Evolutionary conservation across 2,113 vertebrate species (phyloP).

Genomic region (Psettodes erumei): DNA sequence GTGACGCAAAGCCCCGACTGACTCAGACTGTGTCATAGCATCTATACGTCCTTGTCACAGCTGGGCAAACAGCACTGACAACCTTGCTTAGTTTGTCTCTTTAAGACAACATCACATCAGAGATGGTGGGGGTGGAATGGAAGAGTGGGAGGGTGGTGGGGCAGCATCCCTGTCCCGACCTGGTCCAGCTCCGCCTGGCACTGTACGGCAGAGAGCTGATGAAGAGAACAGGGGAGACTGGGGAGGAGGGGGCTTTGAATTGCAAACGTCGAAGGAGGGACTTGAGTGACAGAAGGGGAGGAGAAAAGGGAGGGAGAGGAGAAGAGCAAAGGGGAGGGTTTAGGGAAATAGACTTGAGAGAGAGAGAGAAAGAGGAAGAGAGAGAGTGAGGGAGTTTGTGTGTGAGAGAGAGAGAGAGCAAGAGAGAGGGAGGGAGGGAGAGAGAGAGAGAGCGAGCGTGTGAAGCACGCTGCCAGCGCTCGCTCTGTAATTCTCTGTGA

Average conservation of each 20-base stretch:
- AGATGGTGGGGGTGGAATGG: background rate
- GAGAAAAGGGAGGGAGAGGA: conserved; percentile 52
- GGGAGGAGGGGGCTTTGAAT: conserved; percentile 15
- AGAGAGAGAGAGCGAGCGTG: conserved; percentile 42
- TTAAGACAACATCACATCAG: conserved; percentile 60
- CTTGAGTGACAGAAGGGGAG: conserved; percentile 58
- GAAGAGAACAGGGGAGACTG: background rate
- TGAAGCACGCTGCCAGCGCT: conserved; percentile 73
- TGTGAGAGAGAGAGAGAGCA: background rate
- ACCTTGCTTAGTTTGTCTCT: conserved; percentile 56
- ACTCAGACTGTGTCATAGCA: conserved; percentile 52
- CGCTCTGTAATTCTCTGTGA: conserved; percentile 75
- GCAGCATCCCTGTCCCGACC: background rate
- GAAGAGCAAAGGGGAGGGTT: conserved; percentile 64
- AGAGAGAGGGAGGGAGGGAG: conserved; percentile 14
- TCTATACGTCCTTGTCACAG: conserved; percentile 54
- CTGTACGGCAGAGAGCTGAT: background rate
- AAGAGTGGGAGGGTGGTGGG: background rate
- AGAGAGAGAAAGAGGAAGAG: conserved; percentile 14
- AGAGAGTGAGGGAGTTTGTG: background rate
- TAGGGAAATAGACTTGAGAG: conserved; percentile 61
- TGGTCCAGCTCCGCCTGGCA: background rate
- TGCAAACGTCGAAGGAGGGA: conserved; percentile 33
- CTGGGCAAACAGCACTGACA: conserved; percentile 36
- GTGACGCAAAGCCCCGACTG: conserved; percentile 42